Conservation (phyloP, 2,113 vertebrate genomes). For the Siphamia tubifer region DNA sequence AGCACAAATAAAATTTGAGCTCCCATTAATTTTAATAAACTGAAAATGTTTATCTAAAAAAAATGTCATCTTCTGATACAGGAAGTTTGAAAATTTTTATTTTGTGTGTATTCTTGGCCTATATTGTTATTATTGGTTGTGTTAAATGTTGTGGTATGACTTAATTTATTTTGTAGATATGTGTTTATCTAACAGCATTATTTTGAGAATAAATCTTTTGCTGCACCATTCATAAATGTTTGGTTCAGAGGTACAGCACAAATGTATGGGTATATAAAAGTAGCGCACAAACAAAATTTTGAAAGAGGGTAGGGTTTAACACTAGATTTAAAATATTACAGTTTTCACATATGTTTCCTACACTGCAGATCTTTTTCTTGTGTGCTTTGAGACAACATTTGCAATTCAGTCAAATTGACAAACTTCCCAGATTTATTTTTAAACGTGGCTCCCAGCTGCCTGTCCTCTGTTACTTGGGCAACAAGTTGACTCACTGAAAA, state of each 20-base stretch:
- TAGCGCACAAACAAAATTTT: slow-evolving; percentile 1
- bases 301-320: no score
- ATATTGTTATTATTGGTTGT: background rate
- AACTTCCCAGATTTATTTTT: background rate
- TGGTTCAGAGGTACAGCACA: no score
- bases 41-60: background rate
- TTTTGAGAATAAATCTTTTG: no score
- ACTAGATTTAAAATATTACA: slow-evolving; percentile 21
- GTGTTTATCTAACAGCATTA: no score
- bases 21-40: background rate
- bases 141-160: background rate
- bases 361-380: slow-evolving; percentile 4
- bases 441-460: background rate
- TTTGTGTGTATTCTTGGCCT: background rate
- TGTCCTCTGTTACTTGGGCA: slow-evolving; percentile 1
- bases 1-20: background rate
- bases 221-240: no score
- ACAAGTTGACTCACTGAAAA: slow-evolving; percentile 7
- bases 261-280: background rate
- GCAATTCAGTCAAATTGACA: slow-evolving; percentile 30
- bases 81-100: background rate
- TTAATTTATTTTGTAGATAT: no score
- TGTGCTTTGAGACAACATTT: background rate
- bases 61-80: background rate
- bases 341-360: slow-evolving; percentile 1